phyloP scores from a whole-genome alignment of 2,888 invertebrate species.

The Eucriotettix oculatus region DNA sequence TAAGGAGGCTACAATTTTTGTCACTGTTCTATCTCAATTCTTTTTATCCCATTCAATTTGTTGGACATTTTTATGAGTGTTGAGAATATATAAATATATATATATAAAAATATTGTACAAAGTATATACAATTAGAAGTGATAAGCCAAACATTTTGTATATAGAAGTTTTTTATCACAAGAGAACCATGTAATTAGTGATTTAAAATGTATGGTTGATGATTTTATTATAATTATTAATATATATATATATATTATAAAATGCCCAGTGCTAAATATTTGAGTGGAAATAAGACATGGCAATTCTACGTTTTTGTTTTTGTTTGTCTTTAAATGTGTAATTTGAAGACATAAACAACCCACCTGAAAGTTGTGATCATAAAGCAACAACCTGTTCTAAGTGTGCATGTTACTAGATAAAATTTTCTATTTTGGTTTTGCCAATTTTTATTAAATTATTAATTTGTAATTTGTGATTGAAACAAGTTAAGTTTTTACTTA shows the following conservation, averaged over 20 bases:
- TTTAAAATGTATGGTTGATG: slow-evolving; percentile 1
- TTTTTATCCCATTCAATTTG: not conserved
- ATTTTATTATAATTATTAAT: slow-evolving; percentile 2
- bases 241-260: slow-evolving; percentile 1
- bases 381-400: not conserved
- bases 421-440: too few relatives aligned
- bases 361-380: slow-evolving; percentile 8
- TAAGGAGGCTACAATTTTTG: not conserved
- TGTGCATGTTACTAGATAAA: not conserved
- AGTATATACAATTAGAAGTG: not conserved
- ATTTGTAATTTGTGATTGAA: too few relatives aligned
- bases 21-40: not conserved
- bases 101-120: slow-evolving; percentile 1
- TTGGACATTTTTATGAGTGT: slow-evolving; percentile 1
- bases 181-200: slow-evolving; percentile 6
- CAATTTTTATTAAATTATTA: too few relatives aligned
- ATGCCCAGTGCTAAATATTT: not conserved
- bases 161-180: not conserved
- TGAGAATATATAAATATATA: slow-evolving; percentile 2
- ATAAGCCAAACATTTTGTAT: not conserved
- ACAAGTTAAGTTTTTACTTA: too few relatives aligned
- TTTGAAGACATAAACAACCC: slow-evolving; percentile 1
- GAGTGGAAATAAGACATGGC: not conserved
- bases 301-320: not conserved
- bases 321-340: not conserved